These are phyloP conservation scores for Steatocranus sp. DNA, from an alignment of 2,797 vertebrate genomes.

Conservation along the genomic window DNA sequence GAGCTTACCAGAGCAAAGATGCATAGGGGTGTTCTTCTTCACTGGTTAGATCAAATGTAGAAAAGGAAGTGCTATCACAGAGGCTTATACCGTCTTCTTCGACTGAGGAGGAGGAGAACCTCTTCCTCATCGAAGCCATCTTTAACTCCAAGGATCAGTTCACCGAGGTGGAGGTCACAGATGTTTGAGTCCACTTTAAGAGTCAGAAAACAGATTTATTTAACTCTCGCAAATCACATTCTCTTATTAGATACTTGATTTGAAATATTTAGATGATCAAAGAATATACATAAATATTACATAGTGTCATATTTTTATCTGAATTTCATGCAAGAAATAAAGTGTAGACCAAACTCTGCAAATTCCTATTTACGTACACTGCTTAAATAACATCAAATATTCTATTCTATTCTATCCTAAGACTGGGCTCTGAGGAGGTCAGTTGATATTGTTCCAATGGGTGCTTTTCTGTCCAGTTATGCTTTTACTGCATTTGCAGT, in stretches of 20 bases:
- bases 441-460: neutral
- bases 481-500: fast-evolving
- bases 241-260: neutral
- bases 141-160: neutral
- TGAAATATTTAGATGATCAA: neutral
- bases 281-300: neutral
- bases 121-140: slow-evolving; percentile 25
- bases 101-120: slow-evolving; percentile 16
- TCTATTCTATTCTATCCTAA: neutral
- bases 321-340: neutral
- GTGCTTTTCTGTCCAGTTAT: neutral
- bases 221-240: neutral
- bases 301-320: neutral
- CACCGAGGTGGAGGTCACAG: neutral
- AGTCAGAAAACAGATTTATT: neutral
- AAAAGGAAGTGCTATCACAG: neutral
- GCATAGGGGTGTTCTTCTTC: slow-evolving; percentile 19
- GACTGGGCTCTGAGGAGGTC: neutral
- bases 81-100: neutral
- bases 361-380: neutral
- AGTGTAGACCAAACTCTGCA: neutral
- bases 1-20: slow-evolving; percentile 46
- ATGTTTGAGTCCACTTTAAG: neutral
- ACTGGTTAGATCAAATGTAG: neutral
- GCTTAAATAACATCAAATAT: fast-evolving